phyloP scores from a whole-genome alignment of 2,888 invertebrate genomes.

The Bombyx huttoni region DNA sequence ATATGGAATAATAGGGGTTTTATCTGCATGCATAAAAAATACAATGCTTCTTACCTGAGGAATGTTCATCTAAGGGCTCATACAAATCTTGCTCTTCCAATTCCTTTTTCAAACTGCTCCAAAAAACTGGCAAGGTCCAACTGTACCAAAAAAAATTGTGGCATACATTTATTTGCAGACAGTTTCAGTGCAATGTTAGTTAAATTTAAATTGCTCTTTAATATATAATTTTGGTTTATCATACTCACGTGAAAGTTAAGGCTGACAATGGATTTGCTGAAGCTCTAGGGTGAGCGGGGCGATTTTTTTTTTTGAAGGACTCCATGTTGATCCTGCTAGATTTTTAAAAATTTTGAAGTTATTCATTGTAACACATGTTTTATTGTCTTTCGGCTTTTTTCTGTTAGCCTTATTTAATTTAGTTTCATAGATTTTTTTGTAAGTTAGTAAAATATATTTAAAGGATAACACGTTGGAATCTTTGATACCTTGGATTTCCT shows the following conservation, averaged over 20 bases:
- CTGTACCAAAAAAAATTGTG: constrained; percentile 41
- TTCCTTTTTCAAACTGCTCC: constrained; percentile 80
- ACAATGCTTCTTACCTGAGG: constrained; percentile 61
- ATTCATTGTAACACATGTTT: not conserved
- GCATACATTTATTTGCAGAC: too few relatives aligned
- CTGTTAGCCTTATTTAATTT: too few relatives aligned
- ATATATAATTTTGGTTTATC: too few relatives aligned
- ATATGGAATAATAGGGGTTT: not conserved
- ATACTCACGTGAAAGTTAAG: constrained; percentile 77
- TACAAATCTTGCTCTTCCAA: constrained; percentile 82
- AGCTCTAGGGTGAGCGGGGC: constrained; percentile 75
- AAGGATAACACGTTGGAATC: too few relatives aligned
- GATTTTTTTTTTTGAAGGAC: constrained; percentile 64
- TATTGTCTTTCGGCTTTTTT: too few relatives aligned
- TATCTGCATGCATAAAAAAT: not conserved
- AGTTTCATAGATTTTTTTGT: too few relatives aligned
- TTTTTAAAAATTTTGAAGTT: not conserved
- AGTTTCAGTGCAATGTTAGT: too few relatives aligned
- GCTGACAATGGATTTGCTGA: constrained; percentile 77
- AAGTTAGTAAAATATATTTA: too few relatives aligned
- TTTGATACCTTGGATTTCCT: too few relatives aligned
- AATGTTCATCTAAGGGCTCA: constrained; percentile 80
- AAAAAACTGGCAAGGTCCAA: constrained; percentile 86
- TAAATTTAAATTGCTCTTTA: too few relatives aligned
- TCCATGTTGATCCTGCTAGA: constrained; percentile 45